These are phyloP conservation scores for Python bivittatus DNA, from an alignment of 2,113 vertebrate genomes.

Conservation along the genomic window DNA sequence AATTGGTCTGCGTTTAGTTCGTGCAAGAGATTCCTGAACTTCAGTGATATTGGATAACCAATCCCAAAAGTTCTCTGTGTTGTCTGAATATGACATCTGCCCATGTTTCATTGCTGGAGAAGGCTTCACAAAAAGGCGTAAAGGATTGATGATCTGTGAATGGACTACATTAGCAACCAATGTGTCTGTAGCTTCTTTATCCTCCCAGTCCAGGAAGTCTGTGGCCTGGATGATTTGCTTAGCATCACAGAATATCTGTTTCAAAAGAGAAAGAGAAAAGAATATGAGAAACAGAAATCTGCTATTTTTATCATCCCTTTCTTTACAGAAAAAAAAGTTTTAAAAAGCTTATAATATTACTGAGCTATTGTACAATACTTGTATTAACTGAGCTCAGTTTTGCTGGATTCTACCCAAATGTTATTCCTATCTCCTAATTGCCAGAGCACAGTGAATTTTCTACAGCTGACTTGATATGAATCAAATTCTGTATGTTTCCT, in stretches of 20 bases:
- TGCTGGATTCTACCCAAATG: not conserved
- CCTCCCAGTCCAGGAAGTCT: conserved; percentile 87
- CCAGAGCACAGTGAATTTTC: not conserved
- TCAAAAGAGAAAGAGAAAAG: conserved; percentile 48
- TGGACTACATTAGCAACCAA: conserved; percentile 82
- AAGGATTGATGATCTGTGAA: conserved; percentile 85
- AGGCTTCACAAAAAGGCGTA: conserved; percentile 91
- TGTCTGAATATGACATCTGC: conserved; percentile 88
- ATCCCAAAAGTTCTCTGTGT: conserved; percentile 93
- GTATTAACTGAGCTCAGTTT: not conserved
- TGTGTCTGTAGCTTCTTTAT: conserved; percentile 80
- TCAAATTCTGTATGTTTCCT: not conserved
- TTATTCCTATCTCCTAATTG: not conserved
- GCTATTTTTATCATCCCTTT: not conserved
- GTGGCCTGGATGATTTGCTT: conserved; percentile 69
- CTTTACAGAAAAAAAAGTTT: not conserved
- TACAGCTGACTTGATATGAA: not conserved
- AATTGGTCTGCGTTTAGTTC: conserved; percentile 98
- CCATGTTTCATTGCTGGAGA: conserved; percentile 83
- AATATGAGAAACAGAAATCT: not conserved
- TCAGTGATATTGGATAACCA: conserved; percentile 98
- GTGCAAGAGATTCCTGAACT: conserved; percentile 84
- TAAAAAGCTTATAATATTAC: not conserved
- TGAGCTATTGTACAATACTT: not conserved
- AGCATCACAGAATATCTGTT: conserved; percentile 85